These are phyloP conservation scores for Delphinapterus leucas DNA, from an alignment of 2,113 vertebrate genomes.

Conservation along the genomic window DNA sequence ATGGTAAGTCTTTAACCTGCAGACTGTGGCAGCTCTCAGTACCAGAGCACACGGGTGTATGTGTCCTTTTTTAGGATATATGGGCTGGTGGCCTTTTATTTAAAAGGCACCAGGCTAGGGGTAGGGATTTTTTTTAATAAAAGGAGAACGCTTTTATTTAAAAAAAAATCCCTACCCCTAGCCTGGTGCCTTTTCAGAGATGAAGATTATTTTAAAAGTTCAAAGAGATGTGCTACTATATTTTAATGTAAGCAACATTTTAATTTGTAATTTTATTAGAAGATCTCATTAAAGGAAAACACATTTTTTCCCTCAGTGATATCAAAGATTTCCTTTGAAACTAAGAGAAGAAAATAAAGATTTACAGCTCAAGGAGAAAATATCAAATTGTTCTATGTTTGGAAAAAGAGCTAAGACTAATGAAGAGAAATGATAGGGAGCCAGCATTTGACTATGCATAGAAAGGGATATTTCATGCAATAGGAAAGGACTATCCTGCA, in stretches of 20 bases:
- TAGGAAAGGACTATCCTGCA: background rate
- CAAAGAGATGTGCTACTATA: background rate
- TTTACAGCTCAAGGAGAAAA: constrained; percentile 5
- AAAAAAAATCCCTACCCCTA: too few species aligned
- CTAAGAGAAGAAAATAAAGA: constrained; percentile 7
- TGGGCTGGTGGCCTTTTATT: background rate
- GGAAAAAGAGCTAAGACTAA: background rate
- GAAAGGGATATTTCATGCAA: background rate
- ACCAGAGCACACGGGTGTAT: background rate
- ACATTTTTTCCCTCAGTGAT: background rate
- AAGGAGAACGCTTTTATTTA: too few species aligned
- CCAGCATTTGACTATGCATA: background rate
- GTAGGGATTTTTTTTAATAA: too few species aligned
- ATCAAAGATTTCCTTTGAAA: constrained; percentile 49
- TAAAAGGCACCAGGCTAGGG: too few species aligned
- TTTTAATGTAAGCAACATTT: constrained; percentile 17
- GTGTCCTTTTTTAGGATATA: background rate
- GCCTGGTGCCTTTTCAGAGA: background rate
- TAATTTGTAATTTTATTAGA: constrained; percentile 43
- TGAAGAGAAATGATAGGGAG: background rate
- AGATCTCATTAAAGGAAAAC: constrained; percentile 19
- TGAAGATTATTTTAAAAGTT: constrained; percentile 28
- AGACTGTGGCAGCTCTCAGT: background rate
- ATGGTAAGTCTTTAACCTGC: background rate
- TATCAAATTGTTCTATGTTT: background rate